Conservation (phyloP, 2,797 vertebrate species). For the Otus scops region DNA sequence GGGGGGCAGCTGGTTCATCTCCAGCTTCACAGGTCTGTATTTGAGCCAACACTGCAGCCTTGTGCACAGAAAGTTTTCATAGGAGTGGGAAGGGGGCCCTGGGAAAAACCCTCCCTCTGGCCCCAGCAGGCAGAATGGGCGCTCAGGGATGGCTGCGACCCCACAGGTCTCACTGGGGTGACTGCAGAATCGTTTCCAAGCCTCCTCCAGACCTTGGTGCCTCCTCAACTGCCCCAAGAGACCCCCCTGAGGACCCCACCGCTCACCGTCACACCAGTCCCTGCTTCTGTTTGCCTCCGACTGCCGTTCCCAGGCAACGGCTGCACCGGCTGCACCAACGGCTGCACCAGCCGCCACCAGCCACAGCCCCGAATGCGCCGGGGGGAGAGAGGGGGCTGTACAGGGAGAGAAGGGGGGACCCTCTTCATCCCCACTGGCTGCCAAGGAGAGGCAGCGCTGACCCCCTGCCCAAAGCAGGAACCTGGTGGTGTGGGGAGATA, state of each 20-base stretch:
- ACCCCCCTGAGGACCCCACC: no score
- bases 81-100: background rate
- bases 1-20: background rate
- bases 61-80: rapidly evolving
- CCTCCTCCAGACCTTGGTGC: background rate
- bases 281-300: slow-evolving; percentile 18
- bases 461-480: background rate
- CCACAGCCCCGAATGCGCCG: background rate
- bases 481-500: rapidly evolving
- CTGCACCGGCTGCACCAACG: background rate
- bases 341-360: background rate
- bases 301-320: slow-evolving; percentile 39
- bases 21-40: background rate
- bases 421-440: background rate
- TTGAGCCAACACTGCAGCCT: background rate
- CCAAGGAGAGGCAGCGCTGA: background rate
- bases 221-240: background rate
- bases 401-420: no score
- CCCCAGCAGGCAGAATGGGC: background rate
- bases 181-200: background rate
- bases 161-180: background rate
- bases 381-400: background rate
- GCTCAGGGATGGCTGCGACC: rapidly evolving
- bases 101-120: background rate
- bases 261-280: background rate